Conservation (phyloP, 2,888 invertebrate species). For the Pelosia muscerda region DNA sequence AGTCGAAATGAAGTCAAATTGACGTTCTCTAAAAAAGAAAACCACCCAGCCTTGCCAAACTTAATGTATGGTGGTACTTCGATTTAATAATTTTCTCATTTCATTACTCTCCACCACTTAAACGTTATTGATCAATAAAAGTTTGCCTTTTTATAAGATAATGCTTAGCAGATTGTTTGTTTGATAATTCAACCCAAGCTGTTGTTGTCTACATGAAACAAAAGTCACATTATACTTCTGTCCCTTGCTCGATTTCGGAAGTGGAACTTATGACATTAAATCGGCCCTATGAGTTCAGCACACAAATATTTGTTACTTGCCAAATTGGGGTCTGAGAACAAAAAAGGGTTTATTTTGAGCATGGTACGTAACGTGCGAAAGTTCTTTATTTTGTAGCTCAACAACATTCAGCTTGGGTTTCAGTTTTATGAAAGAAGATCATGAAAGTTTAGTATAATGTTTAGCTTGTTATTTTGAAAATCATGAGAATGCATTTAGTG, state of each 20-base stretch:
- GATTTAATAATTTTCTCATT: not conserved
- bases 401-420: not conserved
- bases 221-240: not conserved
- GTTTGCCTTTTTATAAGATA: not conserved
- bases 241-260: slow-evolving; percentile 3
- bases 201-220: slow-evolving; percentile 1
- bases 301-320: slow-evolving; percentile 16
- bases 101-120: not conserved
- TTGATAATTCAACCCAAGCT: not conserved
- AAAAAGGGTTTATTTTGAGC: slow-evolving; percentile 17
- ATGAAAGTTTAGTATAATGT: not conserved
- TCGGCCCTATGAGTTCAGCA: not conserved
- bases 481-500: not conserved
- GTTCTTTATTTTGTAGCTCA: not conserved
- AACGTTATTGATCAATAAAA: not conserved
- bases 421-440: not conserved
- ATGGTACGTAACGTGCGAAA: slow-evolving; percentile 5
- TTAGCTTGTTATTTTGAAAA: not conserved
- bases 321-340: slow-evolving; percentile 2
- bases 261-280: not conserved
- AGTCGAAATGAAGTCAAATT: too few species aligned
- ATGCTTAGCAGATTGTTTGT: not conserved
- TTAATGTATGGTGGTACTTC: too few species aligned
- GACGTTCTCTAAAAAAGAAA: too few species aligned
- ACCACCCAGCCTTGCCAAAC: too few species aligned